Conservation (phyloP, 1,140 invertebrate species). For the Phortica variegata region DNA sequence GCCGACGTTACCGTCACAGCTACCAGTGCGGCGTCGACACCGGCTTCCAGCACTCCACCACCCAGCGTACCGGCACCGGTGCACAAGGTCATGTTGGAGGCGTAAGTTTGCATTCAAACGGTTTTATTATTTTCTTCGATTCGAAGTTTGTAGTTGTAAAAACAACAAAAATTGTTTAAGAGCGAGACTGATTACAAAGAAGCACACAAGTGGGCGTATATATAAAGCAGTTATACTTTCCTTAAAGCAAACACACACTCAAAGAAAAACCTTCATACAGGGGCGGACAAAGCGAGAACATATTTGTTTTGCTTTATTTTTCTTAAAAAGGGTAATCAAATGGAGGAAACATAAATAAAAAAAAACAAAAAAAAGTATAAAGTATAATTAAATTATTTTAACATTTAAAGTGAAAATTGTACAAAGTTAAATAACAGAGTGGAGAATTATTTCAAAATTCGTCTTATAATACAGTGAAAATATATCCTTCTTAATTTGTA, state of each 20-base stretch:
- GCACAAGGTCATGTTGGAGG: slow-evolving; percentile 63
- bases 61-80: slow-evolving; percentile 41
- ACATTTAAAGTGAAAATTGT: slow-evolving; percentile 17
- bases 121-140: neutral
- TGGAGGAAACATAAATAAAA: slow-evolving; percentile 18
- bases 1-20: slow-evolving; percentile 50
- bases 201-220: neutral
- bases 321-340: slow-evolving; percentile 22
- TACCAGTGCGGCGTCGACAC: slow-evolving; percentile 16
- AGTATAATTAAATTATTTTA: slow-evolving; percentile 10
- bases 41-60: slow-evolving; percentile 26
- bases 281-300: slow-evolving; percentile 18
- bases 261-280: slow-evolving; percentile 14
- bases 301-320: slow-evolving; percentile 37
- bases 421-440: slow-evolving; percentile 21
- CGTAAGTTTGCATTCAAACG: slow-evolving; percentile 55
- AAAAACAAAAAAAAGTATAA: slow-evolving; percentile 18
- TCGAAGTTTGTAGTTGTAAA: too few relatives aligned
- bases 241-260: slow-evolving; percentile 3
- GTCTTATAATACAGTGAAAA: too few relatives aligned
- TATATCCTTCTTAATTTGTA: slow-evolving; percentile 18
- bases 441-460: too few relatives aligned
- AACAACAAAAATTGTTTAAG: neutral
- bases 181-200: slow-evolving; percentile 8
- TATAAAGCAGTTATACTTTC: slow-evolving; percentile 5